Base-by-base conservation (phyloP, 2,888 invertebrate species). In the Coleophora flavipennella region DNA sequence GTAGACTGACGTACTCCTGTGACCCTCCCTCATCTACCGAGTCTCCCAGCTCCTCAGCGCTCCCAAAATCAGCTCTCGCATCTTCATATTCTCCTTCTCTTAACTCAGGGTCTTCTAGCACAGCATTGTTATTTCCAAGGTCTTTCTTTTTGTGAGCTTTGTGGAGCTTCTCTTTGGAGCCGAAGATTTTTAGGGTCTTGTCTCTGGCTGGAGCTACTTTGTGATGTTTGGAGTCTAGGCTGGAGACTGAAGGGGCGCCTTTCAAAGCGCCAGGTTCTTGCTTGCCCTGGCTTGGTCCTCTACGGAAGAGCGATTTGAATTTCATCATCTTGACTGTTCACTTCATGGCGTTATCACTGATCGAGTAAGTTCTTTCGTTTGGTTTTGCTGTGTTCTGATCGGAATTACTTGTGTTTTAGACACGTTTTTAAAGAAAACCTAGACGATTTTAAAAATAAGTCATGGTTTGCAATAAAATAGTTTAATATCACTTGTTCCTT, bases 261-360 rank as follows among this genome's bases (percentile, higher is more conserved):
- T 88, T 89, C 34, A 89, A 58, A 53, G 86, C 70, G 41, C 26
- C 35, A 7, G 72, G 57, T 68, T 86, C 73, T 70, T 84, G 81
- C 62, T 87, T 84, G 57, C 83, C 81, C 59, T 81, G 86, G 64
- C 87, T 87, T 71, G 91, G 92, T 66, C 93, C 92, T 91, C 94
- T 93, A 87, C 94, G 94, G 87, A 94, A 94, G 77, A 94, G 90
- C 67, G 94, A 93, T 89, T 94, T 94, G 85, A 94, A 90, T 88
- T 94, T 94, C 90, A 94, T 94, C 93, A 93, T 94, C 85, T 89
- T 91, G 83, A 67, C 63, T 63, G 55, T 48, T 58, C 62, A 60
- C 56, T 51, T 50, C 64, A 63, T 63, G 53, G 52, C 68, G 72
- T 29, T 31, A 28, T 73, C 71, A 79, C 71, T 74, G 68, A 65